Conservation (phyloP, 2,113 vertebrate genomes). For the Cyrtonyx montezumae region DNA sequence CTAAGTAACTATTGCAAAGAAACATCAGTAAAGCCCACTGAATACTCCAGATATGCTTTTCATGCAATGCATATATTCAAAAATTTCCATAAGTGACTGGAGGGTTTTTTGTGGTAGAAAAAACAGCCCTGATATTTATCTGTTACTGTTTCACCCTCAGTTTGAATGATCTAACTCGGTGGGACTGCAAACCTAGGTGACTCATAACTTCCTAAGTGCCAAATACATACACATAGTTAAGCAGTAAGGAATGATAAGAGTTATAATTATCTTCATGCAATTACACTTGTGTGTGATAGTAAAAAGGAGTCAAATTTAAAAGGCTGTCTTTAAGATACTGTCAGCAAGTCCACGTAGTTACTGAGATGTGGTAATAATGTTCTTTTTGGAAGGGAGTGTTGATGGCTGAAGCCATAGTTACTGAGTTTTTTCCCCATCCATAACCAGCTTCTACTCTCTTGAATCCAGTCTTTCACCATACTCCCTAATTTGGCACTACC, state of each 20-base stretch:
- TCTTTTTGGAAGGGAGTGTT: background rate
- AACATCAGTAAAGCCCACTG: background rate
- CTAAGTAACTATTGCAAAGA: background rate
- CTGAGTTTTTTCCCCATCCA: background rate
- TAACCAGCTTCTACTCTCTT: background rate
- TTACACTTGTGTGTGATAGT: background rate
- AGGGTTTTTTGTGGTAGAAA: background rate
- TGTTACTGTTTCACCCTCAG: background rate
- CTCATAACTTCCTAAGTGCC: background rate
- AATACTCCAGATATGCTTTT: background rate
- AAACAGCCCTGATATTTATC: background rate
- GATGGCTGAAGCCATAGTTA: background rate
- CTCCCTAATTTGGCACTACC: background rate
- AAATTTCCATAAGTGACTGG: background rate
- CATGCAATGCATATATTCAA: background rate
- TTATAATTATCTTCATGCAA: background rate
- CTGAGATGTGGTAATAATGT: background rate
- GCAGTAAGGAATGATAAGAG: background rate
- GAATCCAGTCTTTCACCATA: background rate
- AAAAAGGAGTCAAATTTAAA: constrained; percentile 2
- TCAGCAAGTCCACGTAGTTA: background rate
- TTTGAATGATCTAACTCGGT: background rate
- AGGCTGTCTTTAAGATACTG: background rate
- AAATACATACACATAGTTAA: background rate
- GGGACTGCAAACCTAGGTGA: rapidly evolving